Evolutionary conservation across 2,797 vertebrate genomes (phyloP).

Genomic region (Lagorchestes hirsutus): DNA sequence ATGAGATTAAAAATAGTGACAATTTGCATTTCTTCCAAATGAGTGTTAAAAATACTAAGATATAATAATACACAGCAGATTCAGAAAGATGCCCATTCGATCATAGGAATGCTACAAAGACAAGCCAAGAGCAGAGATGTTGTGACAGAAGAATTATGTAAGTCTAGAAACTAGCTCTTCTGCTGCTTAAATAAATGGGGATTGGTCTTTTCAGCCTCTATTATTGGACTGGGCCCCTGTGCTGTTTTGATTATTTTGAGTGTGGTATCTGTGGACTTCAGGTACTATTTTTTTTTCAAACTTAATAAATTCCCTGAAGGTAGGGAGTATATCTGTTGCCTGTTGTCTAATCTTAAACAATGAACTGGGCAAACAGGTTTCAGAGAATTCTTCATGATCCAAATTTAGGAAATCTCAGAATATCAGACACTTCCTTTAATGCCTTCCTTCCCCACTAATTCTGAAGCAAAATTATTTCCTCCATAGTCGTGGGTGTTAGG

Average conservation of each 20-base stretch:
- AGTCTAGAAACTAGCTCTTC: not conserved
- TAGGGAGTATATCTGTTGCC: not conserved
- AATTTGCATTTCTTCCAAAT: conserved; percentile 61
- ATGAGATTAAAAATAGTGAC: conserved; percentile 61
- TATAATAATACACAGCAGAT: conserved; percentile 13
- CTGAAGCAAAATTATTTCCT: not conserved
- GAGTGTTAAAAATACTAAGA: conserved; percentile 18
- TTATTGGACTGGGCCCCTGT: conserved; percentile 26
- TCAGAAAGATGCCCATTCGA: not conserved
- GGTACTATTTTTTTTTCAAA: conserved; percentile 35
- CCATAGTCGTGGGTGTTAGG: not conserved
- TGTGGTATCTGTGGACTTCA: not conserved
- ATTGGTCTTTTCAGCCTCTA: conserved; percentile 30
- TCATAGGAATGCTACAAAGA: not conserved
- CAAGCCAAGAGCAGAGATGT: conserved; percentile 18
- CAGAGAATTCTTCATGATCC: conserved; percentile 7
- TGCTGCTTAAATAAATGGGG: not conserved
- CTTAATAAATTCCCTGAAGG: conserved; percentile 47
- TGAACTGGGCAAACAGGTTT: conserved; percentile 36
- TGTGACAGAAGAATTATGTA: not conserved
- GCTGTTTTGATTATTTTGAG: conserved; percentile 23
- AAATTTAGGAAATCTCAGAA: conserved; percentile 24
- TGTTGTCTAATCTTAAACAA: conserved; percentile 25
- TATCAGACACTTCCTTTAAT: not conserved
- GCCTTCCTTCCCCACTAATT: not conserved